A percentile compares a stretch with the other conserved stretches of the same genome.
Conservation (phyloP, 2,113 vertebrate genomes). For the Acanthochromis polyacanthus region DNA sequence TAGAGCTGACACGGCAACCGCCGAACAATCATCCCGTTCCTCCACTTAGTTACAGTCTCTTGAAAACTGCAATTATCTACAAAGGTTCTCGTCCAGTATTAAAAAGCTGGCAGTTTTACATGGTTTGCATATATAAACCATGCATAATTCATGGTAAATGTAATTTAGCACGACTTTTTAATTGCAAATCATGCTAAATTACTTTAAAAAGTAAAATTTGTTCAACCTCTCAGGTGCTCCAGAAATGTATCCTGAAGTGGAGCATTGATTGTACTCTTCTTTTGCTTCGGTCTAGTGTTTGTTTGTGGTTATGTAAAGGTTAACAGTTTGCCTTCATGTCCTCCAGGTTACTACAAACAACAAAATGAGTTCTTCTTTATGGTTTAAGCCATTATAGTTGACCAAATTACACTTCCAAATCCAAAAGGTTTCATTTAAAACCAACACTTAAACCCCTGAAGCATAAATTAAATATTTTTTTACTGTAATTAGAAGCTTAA, state of each 20-base stretch:
- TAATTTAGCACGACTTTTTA: too few relatives aligned
- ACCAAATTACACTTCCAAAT: too few relatives aligned
- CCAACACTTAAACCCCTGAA: neutral
- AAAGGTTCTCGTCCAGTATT: constrained; percentile 15
- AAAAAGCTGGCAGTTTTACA: constrained; percentile 3
- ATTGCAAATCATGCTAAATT: neutral
- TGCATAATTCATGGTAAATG: too few relatives aligned
- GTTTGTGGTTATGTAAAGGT: neutral
- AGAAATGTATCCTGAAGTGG: neutral
- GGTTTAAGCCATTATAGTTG: too few relatives aligned
- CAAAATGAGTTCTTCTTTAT: too few relatives aligned
- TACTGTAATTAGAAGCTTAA: too few relatives aligned
- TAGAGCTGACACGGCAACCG: constrained; percentile 64
- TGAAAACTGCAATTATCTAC: constrained; percentile 42
- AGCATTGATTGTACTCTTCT: neutral
- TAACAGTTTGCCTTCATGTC: neutral
- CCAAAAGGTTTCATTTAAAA: too few relatives aligned
- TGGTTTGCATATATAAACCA: neutral
- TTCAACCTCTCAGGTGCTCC: neutral
- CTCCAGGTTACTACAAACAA: too few relatives aligned
- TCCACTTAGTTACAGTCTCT: constrained; percentile 40
- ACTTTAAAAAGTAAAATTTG: neutral
- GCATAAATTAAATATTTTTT: neutral
- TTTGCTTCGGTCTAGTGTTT: constrained; percentile 3
- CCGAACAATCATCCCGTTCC: constrained; percentile 50